These are phyloP conservation scores for Netelia inedita DNA, from an alignment of 2,888 invertebrate species.

Conservation along the genomic window DNA sequence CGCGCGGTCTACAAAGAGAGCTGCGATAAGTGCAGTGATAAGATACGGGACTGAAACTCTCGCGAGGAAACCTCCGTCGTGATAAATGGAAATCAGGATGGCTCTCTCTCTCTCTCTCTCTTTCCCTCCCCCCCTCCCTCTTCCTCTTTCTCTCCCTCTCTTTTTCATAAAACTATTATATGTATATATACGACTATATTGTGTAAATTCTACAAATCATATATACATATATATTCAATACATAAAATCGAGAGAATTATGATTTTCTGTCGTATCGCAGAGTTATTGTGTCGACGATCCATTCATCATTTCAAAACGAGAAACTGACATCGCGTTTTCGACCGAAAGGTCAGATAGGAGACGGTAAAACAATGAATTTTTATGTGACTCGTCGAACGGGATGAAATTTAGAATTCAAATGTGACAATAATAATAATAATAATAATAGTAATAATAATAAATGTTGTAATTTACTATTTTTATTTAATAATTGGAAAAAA, in stretches of 20 bases:
- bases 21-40: constrained; percentile 53
- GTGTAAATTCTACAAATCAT: not conserved
- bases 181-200: not conserved
- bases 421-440: not conserved
- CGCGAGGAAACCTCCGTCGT: constrained; percentile 15
- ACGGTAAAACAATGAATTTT: constrained; percentile 14
- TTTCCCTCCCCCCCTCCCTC: not conserved
- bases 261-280: not conserved
- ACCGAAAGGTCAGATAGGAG: not conserved
- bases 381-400: not conserved
- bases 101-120: constrained; percentile 7
- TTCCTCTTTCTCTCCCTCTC: not conserved
- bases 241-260: too few species aligned
- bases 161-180: not conserved
- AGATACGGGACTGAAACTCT: constrained; percentile 28
- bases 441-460: not conserved
- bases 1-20: constrained; percentile 32
- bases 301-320: constrained; percentile 10
- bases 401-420: not conserved
- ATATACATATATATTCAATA: not conserved
- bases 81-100: constrained; percentile 47
- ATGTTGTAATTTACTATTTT: too few species aligned
- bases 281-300: not conserved
- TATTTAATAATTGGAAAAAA: too few species aligned
- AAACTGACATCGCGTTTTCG: constrained; percentile 1